Evolutionary conservation across 2,888 invertebrate genomes (phyloP), one percentile per base, ranked within the genome.

Genomic region (Clusia tigrina): DNA sequence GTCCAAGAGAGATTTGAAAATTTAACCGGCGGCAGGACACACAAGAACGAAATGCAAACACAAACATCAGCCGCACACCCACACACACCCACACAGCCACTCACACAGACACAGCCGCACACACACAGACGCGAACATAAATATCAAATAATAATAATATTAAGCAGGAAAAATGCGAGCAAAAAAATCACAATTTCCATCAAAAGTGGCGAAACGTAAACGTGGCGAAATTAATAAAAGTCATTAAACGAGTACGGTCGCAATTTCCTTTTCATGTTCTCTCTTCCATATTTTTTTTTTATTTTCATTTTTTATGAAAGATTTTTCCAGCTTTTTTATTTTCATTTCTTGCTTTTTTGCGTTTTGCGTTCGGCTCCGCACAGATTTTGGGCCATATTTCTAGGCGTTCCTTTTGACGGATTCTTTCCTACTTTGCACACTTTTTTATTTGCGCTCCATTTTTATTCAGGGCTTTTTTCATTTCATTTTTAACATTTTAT

Each of bases 241-340:
- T 73, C 69, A 73, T 76, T n/a, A n/a, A n/a, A n/a, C n/a, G n/a
- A 78, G 76, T 76, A 78, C 74, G 71, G 76, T 78, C 72, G 74
- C 75, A 76, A 76, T 75, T 78, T 76, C 77, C 78, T 71, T 68
- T 67, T 58, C 66, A 62, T 58, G 60, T 56, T 67, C 55, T 57
- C 20, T 54, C 25, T 53, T 25, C 48, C 22, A 22, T 17, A 42
- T 42, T 15, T n/a, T n/a, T n/a, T n/a, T n/a, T n/a, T n/a, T n/a
- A n/a, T n/a, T n/a, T n/a, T n/a, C n/a, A n/a, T n/a, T n/a, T n/a
- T n/a, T n/a, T n/a, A n/a, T n/a, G n/a, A n/a, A n/a, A n/a, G n/a
- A n/a, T n/a, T n/a, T n/a, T n/a, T n/a, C n/a, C n/a, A n/a, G n/a
- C n/a, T n/a, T n/a, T n/a, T n/a, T n/a, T n/a, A n/a, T n/a, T n/a